Percentiles rank a stretch among this genome's conserved stretches.
Evolutionary conservation across 2,888 invertebrate genomes (phyloP).

Genomic region (Kryphioiulus occultus): DNA sequence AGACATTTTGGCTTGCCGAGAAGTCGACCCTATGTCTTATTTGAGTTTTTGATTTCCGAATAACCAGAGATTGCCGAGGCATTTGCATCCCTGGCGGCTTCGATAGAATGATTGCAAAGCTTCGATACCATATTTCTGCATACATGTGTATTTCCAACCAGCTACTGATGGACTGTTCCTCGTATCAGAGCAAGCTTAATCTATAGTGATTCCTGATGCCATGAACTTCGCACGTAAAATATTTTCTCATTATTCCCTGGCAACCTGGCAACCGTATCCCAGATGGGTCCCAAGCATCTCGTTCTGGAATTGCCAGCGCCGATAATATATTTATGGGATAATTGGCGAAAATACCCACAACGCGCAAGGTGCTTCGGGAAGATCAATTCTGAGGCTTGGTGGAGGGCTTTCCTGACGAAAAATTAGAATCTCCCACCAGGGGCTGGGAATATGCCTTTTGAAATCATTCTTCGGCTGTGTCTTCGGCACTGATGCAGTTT

Average conservation of each 20-base stretch:
- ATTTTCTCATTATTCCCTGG: neutral
- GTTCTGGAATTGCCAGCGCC: neutral
- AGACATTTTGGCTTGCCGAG: no score
- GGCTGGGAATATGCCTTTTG: neutral
- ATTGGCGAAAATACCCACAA: neutral
- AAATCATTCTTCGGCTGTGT: neutral
- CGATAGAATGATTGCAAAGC: neutral
- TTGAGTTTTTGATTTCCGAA: neutral
- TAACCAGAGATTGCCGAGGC: neutral
- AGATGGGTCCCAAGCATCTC: neutral
- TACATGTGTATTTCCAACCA: neutral
- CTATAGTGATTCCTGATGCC: neutral
- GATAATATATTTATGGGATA: constrained; percentile 29
- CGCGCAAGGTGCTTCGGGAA: neutral
- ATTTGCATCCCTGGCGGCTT: neutral
- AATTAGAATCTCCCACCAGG: no score
- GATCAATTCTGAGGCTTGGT: no score
- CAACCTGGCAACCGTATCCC: neutral
- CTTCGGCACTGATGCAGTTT: neutral
- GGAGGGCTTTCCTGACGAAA: no score
- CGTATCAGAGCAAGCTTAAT: neutral
- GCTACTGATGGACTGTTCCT: neutral
- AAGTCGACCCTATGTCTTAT: neutral
- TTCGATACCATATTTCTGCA: no score
- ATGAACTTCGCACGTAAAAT: neutral